phyloP scores from a whole-genome alignment of 2,888 invertebrate species.

The Sminthurinus aureus region DNA sequence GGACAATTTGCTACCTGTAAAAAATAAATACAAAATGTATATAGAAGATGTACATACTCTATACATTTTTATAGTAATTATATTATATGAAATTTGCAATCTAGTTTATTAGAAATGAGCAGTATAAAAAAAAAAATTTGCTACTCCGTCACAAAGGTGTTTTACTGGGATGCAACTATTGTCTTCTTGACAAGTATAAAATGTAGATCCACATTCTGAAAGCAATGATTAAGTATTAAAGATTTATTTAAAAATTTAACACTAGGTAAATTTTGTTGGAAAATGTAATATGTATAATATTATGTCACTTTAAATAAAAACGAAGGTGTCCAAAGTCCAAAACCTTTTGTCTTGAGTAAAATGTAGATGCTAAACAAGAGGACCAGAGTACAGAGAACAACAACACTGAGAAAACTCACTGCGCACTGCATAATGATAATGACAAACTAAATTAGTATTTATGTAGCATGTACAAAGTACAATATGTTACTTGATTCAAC shows the following conservation, averaged over 20 bases:
- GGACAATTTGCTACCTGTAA: no score
- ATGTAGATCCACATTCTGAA: conserved; percentile 13
- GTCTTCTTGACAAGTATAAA: conserved; percentile 18
- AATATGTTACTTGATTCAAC: not conserved
- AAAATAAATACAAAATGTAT: no score
- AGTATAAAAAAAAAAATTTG: no score
- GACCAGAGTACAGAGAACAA: conserved; percentile 44
- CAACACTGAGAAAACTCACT: conserved; percentile 50
- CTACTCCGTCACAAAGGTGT: conserved; percentile 8
- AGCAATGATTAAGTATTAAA: not conserved
- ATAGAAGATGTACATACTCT: no score
- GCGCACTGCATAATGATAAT: conserved; percentile 52
- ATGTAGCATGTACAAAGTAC: not conserved
- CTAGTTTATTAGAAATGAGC: no score
- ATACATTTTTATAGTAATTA: no score
- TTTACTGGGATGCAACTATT: conserved; percentile 17
- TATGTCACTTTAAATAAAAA: conserved; percentile 10
- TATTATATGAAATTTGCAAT: no score
- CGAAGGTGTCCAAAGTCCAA: not conserved
- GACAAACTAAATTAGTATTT: not conserved
- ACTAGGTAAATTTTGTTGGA: no score
- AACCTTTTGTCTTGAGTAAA: conserved; percentile 42
- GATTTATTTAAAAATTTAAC: no score
- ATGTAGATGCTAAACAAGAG: conserved; percentile 46
- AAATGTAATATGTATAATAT: not conserved